Base-by-base conservation (phyloP, 2,888 invertebrate genomes). In the Lochmaea capreae region DNA sequence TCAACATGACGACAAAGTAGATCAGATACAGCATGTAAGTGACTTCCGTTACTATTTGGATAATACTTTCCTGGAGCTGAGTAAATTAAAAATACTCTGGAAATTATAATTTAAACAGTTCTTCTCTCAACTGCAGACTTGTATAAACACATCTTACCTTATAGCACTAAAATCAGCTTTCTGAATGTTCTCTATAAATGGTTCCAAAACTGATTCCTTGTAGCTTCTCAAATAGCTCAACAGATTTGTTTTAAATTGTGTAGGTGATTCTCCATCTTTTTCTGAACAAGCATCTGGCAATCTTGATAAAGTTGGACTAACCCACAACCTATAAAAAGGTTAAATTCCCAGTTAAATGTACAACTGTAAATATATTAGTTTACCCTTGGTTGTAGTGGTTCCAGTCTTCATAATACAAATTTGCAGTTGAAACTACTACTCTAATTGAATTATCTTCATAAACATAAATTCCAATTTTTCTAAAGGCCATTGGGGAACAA, bases 401-500 rank as follows among this genome's bases (percentile, higher is more conserved):
- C 98, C 98, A 99, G 87, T 99, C 98, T 77, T 94, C 93, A 33
- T 92, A 89, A 79, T 97, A 94, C 4, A 98, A 89, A 88, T 99
- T 99, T 0, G 98, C 97, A 0, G 98, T 98, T 0, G 95, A 95
- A 46, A 98, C 91, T 0, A 97, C 93, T 8, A 98, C 92, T 12
- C 97, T 89, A 68, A 98, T 87, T 0, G 95, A 95, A 0, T 92
- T 90, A 81, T 97, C 93, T 76, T 90, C 93, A 83, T 97, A 97
- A 65, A 92, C 91, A 0, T 98, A 89, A 0, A 98, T 85, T 90
- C 96, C 96, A 91, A 98, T 91, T 89, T 98, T 98, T 0, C 93
- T 93, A 85, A 57, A 88, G 86, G 76, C 5, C 33, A 33, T 6
- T 33, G 33, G 33, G 33, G 6, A 33, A 33, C 33, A 33, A 57